Evolutionary conservation across 2,113 vertebrate genomes (phyloP).

Genomic region (Oceanodroma tethys): DNA sequence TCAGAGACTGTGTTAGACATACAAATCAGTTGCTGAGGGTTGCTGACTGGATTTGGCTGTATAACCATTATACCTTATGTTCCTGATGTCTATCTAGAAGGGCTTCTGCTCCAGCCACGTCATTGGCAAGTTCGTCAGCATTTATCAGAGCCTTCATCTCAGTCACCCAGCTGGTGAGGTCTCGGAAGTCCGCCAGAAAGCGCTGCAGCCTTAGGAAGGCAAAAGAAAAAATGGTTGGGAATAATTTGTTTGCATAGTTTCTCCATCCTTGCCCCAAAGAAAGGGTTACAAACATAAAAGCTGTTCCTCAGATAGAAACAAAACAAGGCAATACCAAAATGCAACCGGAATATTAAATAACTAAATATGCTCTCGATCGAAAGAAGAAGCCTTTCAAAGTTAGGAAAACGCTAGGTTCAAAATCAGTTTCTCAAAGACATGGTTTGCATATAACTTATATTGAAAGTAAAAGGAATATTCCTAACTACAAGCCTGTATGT

Average conservation of each 20-base stretch:
- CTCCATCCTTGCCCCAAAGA: neutral
- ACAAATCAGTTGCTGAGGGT: neutral
- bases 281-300: neutral
- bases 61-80: constrained; percentile 82
- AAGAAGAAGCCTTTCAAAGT: neutral
- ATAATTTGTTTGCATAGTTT: neutral
- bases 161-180: constrained; percentile 98
- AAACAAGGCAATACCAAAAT: neutral
- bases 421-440: neutral
- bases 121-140: constrained; percentile 95
- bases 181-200: constrained; percentile 94
- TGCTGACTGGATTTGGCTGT: neutral
- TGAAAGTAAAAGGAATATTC: neutral
- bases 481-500: neutral
- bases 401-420: neutral
- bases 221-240: neutral
- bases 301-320: neutral
- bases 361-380: neutral
- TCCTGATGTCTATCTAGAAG: constrained; percentile 96
- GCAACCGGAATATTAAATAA: neutral
- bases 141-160: constrained; percentile 99
- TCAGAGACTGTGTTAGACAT: neutral
- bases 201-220: constrained; percentile 84
- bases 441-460: neutral
- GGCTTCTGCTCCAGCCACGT: constrained; percentile 95